Evolutionary conservation across 1,140 invertebrate species (phyloP).

Genomic region (Magallana ariakensis): DNA sequence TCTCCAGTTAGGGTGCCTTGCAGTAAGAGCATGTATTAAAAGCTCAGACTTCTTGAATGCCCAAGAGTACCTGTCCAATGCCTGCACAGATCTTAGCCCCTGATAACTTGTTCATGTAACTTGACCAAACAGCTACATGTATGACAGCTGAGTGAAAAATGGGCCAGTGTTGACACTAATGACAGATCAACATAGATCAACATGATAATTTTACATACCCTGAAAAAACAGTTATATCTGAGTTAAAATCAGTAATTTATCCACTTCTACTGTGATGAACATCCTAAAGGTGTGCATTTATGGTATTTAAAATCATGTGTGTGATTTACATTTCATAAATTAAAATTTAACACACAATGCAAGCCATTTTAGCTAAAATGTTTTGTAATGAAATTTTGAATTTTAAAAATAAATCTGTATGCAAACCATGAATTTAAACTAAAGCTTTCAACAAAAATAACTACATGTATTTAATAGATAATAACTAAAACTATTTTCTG

Average conservation of each 20-base stretch:
- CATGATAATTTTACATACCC: neutral
- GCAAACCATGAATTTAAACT: too few relatives aligned
- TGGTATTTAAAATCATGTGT: neutral
- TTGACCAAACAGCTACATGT: neutral
- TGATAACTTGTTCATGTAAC: constrained; percentile 38
- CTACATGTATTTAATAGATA: too few relatives aligned
- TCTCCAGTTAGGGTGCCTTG: neutral
- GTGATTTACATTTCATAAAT: too few relatives aligned
- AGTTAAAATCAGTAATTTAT: neutral
- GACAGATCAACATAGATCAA: constrained; percentile 12
- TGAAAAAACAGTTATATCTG: constrained; percentile 10
- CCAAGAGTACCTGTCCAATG: neutral
- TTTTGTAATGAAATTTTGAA: too few relatives aligned
- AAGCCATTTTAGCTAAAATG: too few relatives aligned
- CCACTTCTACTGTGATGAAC: neutral
- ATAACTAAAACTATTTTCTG: too few relatives aligned
- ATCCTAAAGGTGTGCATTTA: neutral
- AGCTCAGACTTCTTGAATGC: neutral
- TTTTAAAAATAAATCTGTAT: too few relatives aligned
- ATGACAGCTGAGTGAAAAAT: constrained; percentile 26
- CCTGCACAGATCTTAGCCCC: neutral
- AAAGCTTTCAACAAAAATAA: too few relatives aligned
- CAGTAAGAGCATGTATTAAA: neutral
- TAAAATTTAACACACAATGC: too few relatives aligned
- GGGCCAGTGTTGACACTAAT: constrained; percentile 33